A percentile compares a stretch with the other conserved stretches of the same genome.
These are phyloP conservation scores for Neostethus bicornis DNA, from an alignment of 2,797 vertebrate genomes.

Conservation along the genomic window DNA sequence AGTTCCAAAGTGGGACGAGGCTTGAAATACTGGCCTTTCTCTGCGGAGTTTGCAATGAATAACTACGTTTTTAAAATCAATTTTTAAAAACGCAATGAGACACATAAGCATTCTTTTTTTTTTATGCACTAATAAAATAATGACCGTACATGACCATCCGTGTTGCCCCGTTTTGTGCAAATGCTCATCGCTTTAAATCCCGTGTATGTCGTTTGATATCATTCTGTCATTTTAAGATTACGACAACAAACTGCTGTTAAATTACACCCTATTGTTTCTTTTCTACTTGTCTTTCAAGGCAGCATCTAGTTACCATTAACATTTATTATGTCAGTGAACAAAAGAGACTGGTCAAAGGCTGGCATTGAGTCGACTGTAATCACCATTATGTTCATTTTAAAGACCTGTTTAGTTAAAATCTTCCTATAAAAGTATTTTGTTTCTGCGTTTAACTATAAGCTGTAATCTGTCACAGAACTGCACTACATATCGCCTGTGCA, in stretches of 20 bases:
- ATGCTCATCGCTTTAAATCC: too few species aligned
- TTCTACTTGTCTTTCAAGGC: constrained; percentile 56
- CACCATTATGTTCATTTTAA: neutral
- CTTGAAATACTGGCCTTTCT: too few species aligned
- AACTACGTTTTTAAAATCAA: too few species aligned
- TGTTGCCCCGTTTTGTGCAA: too few species aligned
- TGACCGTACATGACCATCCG: too few species aligned
- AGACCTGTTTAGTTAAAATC: neutral
- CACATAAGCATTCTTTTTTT: too few species aligned
- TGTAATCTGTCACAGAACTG: constrained; percentile 85
- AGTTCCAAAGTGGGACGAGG: too few species aligned
- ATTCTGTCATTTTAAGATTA: neutral
- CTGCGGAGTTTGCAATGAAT: too few species aligned
- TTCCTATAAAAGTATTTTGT: neutral
- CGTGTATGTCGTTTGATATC: too few species aligned
- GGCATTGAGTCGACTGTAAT: neutral
- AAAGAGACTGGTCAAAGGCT: constrained; percentile 19
- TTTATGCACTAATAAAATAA: too few species aligned
- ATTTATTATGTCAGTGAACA: constrained; percentile 23
- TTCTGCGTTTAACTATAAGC: too few species aligned
- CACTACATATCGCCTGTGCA: constrained; percentile 89
- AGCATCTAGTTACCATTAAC: constrained; percentile 52
- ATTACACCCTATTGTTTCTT: constrained; percentile 23
- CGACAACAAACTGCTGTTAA: neutral
- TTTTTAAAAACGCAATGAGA: too few species aligned